These are phyloP conservation scores for Oeneis ivallda DNA, from an alignment of 2,888 invertebrate genomes.

Conservation along the genomic window DNA sequence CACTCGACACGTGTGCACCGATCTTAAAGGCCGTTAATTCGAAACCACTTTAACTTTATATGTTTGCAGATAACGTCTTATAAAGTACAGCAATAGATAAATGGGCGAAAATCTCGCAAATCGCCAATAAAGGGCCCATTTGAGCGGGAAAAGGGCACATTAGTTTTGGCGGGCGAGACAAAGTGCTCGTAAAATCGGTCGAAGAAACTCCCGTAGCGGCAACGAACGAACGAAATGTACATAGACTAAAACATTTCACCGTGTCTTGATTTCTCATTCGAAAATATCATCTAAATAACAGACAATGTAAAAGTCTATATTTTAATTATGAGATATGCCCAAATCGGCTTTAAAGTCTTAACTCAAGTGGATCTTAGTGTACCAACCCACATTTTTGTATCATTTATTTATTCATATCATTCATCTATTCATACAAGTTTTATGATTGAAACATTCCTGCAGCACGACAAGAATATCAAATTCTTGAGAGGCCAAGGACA, in stretches of 20 bases:
- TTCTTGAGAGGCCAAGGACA: no score
- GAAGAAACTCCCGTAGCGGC: slow-evolving; percentile 47
- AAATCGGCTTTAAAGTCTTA: no score
- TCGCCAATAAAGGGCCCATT: slow-evolving; percentile 25
- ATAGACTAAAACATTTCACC: slow-evolving; percentile 32
- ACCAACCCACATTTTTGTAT: no score
- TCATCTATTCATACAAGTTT: no score
- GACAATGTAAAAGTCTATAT: no score
- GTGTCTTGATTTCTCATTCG: slow-evolving; percentile 22
- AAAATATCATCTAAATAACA: background rate
- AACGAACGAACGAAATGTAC: slow-evolving; percentile 52
- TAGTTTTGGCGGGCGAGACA: slow-evolving; percentile 49
- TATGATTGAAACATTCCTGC: no score
- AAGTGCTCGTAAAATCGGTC: slow-evolving; percentile 59
- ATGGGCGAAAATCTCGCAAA: slow-evolving; percentile 30
- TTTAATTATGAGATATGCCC: no score
- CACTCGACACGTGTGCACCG: no score
- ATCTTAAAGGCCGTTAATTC: background rate
- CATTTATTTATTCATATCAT: no score
- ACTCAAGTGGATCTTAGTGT: no score
- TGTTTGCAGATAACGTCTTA: background rate
- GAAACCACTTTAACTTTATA: background rate
- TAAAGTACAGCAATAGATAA: background rate
- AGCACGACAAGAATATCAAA: no score
- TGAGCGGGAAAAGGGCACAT: slow-evolving; percentile 46